These are phyloP conservation scores for Drosophila ficusphila DNA, from an alignment of 1,140 invertebrate genomes.

Conservation along the genomic window DNA sequence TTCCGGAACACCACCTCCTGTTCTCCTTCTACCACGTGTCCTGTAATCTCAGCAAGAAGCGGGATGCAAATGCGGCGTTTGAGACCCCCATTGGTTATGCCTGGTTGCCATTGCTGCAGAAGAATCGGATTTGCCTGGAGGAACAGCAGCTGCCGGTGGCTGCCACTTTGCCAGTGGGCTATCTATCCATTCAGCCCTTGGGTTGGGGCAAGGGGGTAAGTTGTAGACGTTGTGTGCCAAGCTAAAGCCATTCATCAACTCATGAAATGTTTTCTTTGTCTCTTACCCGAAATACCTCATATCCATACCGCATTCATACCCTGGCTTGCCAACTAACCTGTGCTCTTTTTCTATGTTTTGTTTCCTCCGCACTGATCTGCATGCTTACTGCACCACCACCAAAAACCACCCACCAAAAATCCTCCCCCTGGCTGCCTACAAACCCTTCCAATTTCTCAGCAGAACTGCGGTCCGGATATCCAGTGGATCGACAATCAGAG, in stretches of 20 bases:
- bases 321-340: slow-evolving; percentile 63
- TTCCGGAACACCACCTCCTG: slow-evolving; percentile 91
- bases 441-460: slow-evolving; percentile 84
- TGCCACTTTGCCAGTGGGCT: slow-evolving; percentile 92
- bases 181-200: slow-evolving; percentile 94
- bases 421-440: slow-evolving; percentile 61
- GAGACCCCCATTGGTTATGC: slow-evolving; percentile 96
- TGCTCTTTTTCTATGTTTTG: slow-evolving; percentile 51
- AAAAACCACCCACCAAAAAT: slow-evolving; percentile 9
- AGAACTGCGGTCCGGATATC: slow-evolving; percentile 95
- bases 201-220: slow-evolving; percentile 95
- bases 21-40: slow-evolving; percentile 96
- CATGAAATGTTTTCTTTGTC: slow-evolving; percentile 45
- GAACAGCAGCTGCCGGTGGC: slow-evolving; percentile 93
- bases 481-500: slow-evolving; percentile 96
- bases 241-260: slow-evolving; percentile 53
- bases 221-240: slow-evolving; percentile 38
- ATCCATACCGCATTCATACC: slow-evolving; percentile 17
- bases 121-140: slow-evolving; percentile 92
- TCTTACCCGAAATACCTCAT: slow-evolving; percentile 20
- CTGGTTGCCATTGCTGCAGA: slow-evolving; percentile 93
- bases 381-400: slow-evolving; percentile 37
- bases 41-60: slow-evolving; percentile 93
- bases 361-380: slow-evolving; percentile 39
- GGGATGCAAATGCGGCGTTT: slow-evolving; percentile 87